phyloP scores from a whole-genome alignment of 2,113 vertebrate species.

The Channa argus region DNA sequence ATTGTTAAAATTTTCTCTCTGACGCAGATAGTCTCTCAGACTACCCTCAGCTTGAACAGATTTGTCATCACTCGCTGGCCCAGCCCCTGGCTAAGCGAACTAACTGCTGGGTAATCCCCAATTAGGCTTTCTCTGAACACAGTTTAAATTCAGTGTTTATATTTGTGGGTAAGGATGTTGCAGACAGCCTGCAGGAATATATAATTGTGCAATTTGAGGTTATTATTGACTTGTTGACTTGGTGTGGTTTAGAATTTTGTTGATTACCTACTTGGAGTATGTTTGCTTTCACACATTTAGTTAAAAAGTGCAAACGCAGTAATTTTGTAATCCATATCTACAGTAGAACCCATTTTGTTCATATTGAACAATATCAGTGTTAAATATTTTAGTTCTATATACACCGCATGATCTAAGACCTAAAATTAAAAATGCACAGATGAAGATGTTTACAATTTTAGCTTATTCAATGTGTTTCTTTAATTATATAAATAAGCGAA shows the following conservation, averaged over 20 bases:
- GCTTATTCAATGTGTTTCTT: no score
- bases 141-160: constrained; percentile 35
- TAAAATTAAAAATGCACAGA: no score
- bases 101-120: constrained; percentile 56
- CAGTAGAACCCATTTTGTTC: no score
- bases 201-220: background rate
- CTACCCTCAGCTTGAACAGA: constrained; percentile 69
- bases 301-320: no score
- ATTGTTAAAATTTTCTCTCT: constrained; percentile 56
- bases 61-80: constrained; percentile 54
- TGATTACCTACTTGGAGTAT: background rate
- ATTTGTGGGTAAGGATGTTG: constrained; percentile 16
- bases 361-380: no score
- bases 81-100: constrained; percentile 52
- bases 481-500: no score
- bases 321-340: no score
- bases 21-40: constrained; percentile 40
- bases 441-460: no score
- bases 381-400: no score
- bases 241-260: constrained; percentile 28
- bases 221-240: background rate
- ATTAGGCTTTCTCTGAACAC: constrained; percentile 47
- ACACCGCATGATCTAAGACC: no score
- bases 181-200: background rate
- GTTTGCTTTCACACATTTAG: no score